phyloP scores from a whole-genome alignment of 2,113 vertebrate genomes.

The Crotalus horridus region DNA sequence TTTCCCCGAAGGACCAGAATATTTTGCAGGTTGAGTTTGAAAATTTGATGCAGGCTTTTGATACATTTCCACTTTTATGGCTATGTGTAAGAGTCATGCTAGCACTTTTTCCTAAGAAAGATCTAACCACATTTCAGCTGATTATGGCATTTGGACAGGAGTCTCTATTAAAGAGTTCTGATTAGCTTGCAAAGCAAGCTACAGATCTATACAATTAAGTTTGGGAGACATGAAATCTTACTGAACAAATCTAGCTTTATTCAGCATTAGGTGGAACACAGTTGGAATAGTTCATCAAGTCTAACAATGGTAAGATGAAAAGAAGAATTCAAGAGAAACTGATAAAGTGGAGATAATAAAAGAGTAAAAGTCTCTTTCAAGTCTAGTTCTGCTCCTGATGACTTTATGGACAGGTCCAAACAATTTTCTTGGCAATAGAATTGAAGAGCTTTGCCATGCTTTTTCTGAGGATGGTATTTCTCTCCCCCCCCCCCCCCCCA shows the following conservation, averaged over 20 bases:
- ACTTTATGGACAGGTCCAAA: background rate
- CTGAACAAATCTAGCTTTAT: background rate
- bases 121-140: background rate
- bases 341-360: background rate
- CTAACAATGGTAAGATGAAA: background rate
- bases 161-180: background rate
- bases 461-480: background rate
- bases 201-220: fast-evolving
- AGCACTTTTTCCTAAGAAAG: background rate
- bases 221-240: background rate
- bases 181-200: background rate
- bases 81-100: background rate
- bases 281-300: background rate
- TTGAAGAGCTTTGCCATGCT: background rate
- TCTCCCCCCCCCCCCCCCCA: background rate
- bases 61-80: background rate
- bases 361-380: background rate
- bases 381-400: background rate
- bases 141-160: background rate
- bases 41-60: background rate
- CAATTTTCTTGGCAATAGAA: background rate
- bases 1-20: background rate
- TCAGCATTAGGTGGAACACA: background rate
- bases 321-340: background rate
- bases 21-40: background rate